Base-by-base conservation (phyloP, 2,888 invertebrate genomes). In the Drosophila trichaetosa region DNA sequence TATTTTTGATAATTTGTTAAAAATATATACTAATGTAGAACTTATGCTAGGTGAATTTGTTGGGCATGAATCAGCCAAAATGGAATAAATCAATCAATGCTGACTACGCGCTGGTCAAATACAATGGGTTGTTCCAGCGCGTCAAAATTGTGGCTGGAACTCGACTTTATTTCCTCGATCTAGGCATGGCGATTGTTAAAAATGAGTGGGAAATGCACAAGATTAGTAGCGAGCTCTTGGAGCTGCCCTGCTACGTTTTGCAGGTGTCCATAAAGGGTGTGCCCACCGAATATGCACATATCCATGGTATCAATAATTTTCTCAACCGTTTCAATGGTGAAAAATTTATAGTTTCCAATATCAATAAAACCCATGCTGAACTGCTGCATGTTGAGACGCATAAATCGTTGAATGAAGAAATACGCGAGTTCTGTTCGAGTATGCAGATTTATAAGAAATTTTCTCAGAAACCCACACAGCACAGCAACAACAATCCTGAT, bases 181-280 rank as follows among this genome's bases (percentile, higher is more conserved):
- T 61, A 7, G 83, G 83, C 7, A 24, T 67, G 8, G 1, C 54
- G 0, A 52, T 31, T 24, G 2, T 6, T 2, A 11, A 29, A 1
- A 36, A 60, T 11, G 5, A 3, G 0, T 4, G 2, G 24, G 48
- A 79, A 29, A 33, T 85, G 21, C 58, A 57, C 7, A 58, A 63
- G 31, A 73, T 82, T 1, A 76, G 18, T 29, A 16, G 21, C 0
- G 78, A 85, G 31, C 42, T 84, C 2, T 16, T 76, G 13, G 6
- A 64, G 2, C 21, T 82, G 33, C 80, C 85, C 0, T 74, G 65
- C 40, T 52, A 60, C 18, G 33, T 21, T 7, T 7, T 46, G 0
- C 63, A 58, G 54, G 53, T 82, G 18, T 73, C 78, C 2, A 31
- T 84, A 0, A 76, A 51, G 11, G 33, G 52, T 40, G 66, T 79